Evolutionary conservation across 2,113 vertebrate genomes (phyloP), one percentile per base, ranked within the genome.

Genomic region (Nannobrachium achirus): DNA sequence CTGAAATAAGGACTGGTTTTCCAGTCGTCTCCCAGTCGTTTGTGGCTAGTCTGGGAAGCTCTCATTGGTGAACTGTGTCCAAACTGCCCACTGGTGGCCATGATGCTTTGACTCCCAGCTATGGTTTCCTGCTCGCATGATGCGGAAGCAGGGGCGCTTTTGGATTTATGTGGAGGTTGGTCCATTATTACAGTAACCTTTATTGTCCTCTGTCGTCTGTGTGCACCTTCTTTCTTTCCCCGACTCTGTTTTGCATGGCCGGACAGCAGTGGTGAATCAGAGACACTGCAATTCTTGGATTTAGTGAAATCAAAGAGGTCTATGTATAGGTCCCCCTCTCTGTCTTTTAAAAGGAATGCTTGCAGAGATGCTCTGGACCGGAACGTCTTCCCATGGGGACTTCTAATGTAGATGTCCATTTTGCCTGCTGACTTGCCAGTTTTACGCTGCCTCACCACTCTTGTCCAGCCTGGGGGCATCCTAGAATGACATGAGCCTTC

Each of bases 1-100:
- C 93, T 95, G 85, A 99, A 98, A 85, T 98, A 99, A 0, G 92
- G 93, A 64, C 98, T 98, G 0, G 92, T 98, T 89, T 93, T 97
- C 71, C 94, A 93, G 75, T 90, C 96, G 6, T 93, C 91, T 64
- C 91, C 73, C 39, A 89, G 87, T 38, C 85, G 83, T 72, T 69
- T 93, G 45, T 75, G 82, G 45, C 90, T 87, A 89, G 90, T 94
- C 81, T 87, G 74, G 2, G 50, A 25, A 11, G 3, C 38, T 69
- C 58, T 82, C 42, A 56, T 46, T 18, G 85, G 84, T 16, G 90
- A 57, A 39, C 53, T 56, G 59, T 58, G 69, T 33, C 58, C 80
- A 52, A 5, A 33, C 25, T 33, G 25, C 25, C 50, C 56, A 40
- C 69, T 56, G 52, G 18, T 55, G 60, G 15, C 11, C n/a, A 14